phyloP scores from a whole-genome alignment of 2,797 vertebrate species.

The Bryconaethiops microstoma region DNA sequence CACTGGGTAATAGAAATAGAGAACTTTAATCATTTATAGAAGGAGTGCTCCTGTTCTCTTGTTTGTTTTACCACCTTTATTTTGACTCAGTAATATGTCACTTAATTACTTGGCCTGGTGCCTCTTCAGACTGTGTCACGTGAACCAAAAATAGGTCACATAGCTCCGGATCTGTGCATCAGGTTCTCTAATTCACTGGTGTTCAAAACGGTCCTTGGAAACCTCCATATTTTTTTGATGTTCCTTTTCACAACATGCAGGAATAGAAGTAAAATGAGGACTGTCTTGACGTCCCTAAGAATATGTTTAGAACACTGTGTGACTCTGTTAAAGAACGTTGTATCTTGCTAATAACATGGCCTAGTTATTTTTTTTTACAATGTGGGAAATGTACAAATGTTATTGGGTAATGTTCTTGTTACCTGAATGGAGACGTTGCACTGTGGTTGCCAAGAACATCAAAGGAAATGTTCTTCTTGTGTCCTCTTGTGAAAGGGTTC shows the following conservation, averaged over 20 bases:
- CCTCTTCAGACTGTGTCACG: not conserved
- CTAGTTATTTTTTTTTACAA: too few species aligned
- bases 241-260: too few species aligned
- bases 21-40: not conserved
- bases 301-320: too few species aligned
- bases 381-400: not conserved
- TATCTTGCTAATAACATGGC: too few species aligned
- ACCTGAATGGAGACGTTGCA: constrained; percentile 9
- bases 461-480: not conserved
- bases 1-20: not conserved
- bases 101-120: not conserved
- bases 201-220: too few species aligned
- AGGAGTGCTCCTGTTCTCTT: not conserved
- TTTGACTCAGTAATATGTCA: not conserved
- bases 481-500: constrained; percentile 17
- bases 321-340: too few species aligned
- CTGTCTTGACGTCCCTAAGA: too few species aligned
- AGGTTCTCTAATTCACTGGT: too few species aligned
- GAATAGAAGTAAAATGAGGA: too few species aligned
- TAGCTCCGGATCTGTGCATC: too few species aligned
- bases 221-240: too few species aligned
- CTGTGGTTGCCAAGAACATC: not conserved
- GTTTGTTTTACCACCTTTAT: not conserved
- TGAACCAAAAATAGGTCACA: not conserved
- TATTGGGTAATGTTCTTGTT: constrained; percentile 1